These are phyloP conservation scores for Plotosus lineatus DNA, from an alignment of 2,113 vertebrate genomes.

Conservation along the genomic window DNA sequence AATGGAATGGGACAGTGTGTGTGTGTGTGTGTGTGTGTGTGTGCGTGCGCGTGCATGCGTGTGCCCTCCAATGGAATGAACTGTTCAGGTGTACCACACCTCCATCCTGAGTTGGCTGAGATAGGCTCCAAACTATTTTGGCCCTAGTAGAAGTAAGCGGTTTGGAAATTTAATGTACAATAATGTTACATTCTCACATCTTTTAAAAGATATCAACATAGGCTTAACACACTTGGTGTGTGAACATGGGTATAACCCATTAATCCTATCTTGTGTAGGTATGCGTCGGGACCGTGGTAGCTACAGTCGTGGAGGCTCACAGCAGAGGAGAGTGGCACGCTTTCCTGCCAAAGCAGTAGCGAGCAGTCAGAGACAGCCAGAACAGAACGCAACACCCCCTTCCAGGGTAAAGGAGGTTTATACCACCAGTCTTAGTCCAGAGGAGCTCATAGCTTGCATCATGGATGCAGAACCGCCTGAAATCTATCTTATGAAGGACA, in stretches of 20 bases:
- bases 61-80: no score
- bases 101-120: no score
- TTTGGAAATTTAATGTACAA: background rate
- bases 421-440: constrained; percentile 70
- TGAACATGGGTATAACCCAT: background rate
- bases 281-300: constrained; percentile 70
- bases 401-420: background rate
- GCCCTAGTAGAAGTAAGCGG: no score
- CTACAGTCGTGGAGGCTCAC: constrained; percentile 53
- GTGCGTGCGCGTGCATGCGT: no score
- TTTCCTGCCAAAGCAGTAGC: constrained; percentile 67
- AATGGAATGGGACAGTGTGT: background rate
- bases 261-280: constrained; percentile 53
- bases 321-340: constrained; percentile 71
- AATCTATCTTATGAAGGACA: constrained; percentile 83
- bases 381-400: constrained; percentile 20
- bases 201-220: background rate
- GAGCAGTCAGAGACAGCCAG: constrained; percentile 13
- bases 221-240: background rate
- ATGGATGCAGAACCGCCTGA: constrained; percentile 91
- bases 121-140: no score
- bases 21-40: no score
- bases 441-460: constrained; percentile 85
- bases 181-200: background rate
- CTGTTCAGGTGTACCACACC: no score